Evolutionary conservation across 2,797 vertebrate species (phyloP).

Genomic region (Cichlasoma orientale): DNA sequence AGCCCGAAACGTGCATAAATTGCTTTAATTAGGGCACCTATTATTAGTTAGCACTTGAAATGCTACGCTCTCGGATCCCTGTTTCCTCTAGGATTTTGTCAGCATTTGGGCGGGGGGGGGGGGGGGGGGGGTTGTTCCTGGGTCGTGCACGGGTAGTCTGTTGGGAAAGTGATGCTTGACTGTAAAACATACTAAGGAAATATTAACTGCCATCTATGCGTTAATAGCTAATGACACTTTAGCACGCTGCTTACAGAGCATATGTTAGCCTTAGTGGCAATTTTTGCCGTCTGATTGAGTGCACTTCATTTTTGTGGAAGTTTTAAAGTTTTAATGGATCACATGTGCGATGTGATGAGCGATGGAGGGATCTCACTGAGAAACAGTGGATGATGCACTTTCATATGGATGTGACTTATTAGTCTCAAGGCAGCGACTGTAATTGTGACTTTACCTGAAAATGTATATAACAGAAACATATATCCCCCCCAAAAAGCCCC

Average conservation of each 20-base stretch:
- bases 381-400: not conserved
- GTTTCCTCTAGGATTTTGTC: constrained; percentile 3
- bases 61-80: constrained; percentile 36
- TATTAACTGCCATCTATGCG: not conserved
- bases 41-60: constrained; percentile 60
- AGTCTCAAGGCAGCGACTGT: not conserved
- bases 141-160: not conserved
- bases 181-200: not conserved
- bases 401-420: not conserved
- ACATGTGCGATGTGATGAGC: not conserved
- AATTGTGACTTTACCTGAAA: too few species aligned
- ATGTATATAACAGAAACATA: too few species aligned
- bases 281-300: not conserved
- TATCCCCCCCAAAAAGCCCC: too few species aligned
- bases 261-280: not conserved
- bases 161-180: not conserved
- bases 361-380: not conserved
- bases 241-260: not conserved
- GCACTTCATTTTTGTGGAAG: not conserved
- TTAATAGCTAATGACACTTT: not conserved
- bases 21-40: constrained; percentile 70
- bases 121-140: not conserved
- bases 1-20: constrained; percentile 64
- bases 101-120: not conserved
- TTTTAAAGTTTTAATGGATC: not conserved